Percentiles rank a stretch among this genome's conserved stretches.
Evolutionary conservation across 2,888 invertebrate species (phyloP).

Genomic region (Brachynemurus nebulosus): DNA sequence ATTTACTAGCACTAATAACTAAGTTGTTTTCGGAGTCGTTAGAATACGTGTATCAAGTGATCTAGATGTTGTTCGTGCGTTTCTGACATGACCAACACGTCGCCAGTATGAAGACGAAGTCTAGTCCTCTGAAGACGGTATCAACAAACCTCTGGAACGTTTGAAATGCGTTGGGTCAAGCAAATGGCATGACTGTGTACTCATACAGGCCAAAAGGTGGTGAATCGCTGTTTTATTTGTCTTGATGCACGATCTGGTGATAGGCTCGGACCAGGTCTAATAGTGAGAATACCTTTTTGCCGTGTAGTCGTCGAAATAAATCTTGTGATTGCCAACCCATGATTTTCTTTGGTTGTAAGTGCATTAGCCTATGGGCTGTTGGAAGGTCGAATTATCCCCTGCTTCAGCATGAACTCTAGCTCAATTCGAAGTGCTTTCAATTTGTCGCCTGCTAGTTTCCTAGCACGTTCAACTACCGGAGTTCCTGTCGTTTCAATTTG

Average conservation of each 20-base stretch:
- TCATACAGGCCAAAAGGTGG: not conserved
- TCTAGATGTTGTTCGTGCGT: not conserved
- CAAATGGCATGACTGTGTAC: no score
- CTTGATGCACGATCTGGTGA: not conserved
- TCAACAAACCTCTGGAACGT: no score
- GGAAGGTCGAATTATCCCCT: constrained; percentile 21
- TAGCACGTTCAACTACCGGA: no score
- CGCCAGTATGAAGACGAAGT: constrained; percentile 3
- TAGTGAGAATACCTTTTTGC: constrained; percentile 12
- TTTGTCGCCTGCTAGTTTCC: no score
- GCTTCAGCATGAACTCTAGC: constrained; percentile 19
- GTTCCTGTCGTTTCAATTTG: no score
- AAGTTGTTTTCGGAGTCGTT: not conserved
- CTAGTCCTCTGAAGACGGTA: no score
- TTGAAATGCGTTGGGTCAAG: not conserved
- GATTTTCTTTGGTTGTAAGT: constrained; percentile 21
- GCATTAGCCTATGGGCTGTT: constrained; percentile 22
- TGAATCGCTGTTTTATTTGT: not conserved
- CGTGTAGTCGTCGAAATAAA: constrained; percentile 13
- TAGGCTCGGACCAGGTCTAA: not conserved
- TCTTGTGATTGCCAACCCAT: constrained; percentile 16
- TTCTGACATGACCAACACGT: constrained; percentile 2
- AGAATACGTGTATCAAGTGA: constrained; percentile 1
- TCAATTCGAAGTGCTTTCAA: no score
- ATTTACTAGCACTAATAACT: no score